Evolutionary conservation across 2,797 vertebrate species (phyloP), one percentile per base, ranked within the genome.

Genomic region (Steatocranus sp.): DNA sequence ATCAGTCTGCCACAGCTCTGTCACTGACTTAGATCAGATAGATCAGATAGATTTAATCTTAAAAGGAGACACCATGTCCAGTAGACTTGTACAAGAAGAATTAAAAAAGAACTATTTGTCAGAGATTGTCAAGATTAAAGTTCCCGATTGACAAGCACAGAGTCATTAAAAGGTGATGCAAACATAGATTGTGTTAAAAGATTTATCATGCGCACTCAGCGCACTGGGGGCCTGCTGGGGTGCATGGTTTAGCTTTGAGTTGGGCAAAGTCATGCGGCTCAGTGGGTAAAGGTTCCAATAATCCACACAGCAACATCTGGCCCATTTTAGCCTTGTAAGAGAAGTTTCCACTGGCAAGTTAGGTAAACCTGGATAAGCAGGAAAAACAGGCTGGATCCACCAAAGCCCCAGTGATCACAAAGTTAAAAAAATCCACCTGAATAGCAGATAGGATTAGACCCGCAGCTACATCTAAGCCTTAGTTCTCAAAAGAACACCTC

Each of bases 391-490:
- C 14, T 54, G 53, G 53, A 54, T 54, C 14, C 25, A 27, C 14
- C 53, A 54, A 54, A 54, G 23, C 23, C 51, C 20, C 51, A 8
- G 53, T 27, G 25, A 54, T 17, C 14, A 1, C 25, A 54, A 54
- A 54, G 53, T 54, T 27, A 3, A 54, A 54, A 54, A 54, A 17
- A 54, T 54, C 53, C 53, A 27, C 25, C 53, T 54, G 53, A 27
- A 27, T 54, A 54, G 53, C 25, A 54, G 25, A 54, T 5, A 54
- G 12, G 12, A 54, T 54, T 54, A 54, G 51, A 54, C 23, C 12
- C 0, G 0, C 4, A 54, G 23, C 51, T 15, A 54, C 25, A 54
- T 54, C 14, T 17, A 54, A 27, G 12, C 1, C 1, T 54, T 27
- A 27, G 53, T 27, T 15, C 51, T 27, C 51, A 54, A 27, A 54